A percentile compares a stretch with the other conserved stretches of the same genome.
Conservation (phyloP, 2,888 invertebrate species). For the Mythimna pallens region DNA sequence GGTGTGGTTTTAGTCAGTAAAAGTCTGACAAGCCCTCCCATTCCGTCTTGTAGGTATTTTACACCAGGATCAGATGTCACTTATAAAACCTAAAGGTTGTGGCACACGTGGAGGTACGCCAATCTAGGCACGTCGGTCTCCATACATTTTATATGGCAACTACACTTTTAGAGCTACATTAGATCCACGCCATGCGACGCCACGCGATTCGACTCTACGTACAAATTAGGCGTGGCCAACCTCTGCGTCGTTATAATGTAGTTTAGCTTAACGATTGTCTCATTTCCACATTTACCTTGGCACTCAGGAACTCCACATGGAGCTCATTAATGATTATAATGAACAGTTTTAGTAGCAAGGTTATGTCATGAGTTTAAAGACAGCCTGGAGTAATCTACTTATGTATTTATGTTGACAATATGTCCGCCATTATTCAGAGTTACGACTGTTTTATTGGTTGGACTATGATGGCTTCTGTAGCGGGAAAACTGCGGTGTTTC, state of each 20-base stretch:
- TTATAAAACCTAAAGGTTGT: background rate
- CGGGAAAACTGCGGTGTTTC: background rate
- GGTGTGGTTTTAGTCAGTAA: too few species aligned
- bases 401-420: conserved; percentile 44
- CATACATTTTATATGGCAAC: too few species aligned
- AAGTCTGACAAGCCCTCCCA: too few species aligned
- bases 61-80: background rate
- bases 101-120: too few species aligned
- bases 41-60: background rate
- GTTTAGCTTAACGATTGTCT: background rate
- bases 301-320: conserved; percentile 28
- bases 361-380: conserved; percentile 26
- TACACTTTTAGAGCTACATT: too few species aligned
- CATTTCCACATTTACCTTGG: conserved; percentile 22
- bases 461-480: conserved; percentile 11
- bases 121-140: too few species aligned
- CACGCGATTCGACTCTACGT: too few species aligned
- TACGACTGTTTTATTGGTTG: conserved; percentile 43
- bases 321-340: conserved; percentile 24
- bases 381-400: conserved; percentile 22
- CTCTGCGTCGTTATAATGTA: too few species aligned
- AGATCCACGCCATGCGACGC: too few species aligned
- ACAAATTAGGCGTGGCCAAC: too few species aligned
- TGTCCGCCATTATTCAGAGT: conserved; percentile 34
- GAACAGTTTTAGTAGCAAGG: background rate